A percentile compares a stretch with the other conserved stretches of the same genome.
phyloP scores from a whole-genome alignment of 2,113 vertebrate species.

The Myotis lucifugus region DNA sequence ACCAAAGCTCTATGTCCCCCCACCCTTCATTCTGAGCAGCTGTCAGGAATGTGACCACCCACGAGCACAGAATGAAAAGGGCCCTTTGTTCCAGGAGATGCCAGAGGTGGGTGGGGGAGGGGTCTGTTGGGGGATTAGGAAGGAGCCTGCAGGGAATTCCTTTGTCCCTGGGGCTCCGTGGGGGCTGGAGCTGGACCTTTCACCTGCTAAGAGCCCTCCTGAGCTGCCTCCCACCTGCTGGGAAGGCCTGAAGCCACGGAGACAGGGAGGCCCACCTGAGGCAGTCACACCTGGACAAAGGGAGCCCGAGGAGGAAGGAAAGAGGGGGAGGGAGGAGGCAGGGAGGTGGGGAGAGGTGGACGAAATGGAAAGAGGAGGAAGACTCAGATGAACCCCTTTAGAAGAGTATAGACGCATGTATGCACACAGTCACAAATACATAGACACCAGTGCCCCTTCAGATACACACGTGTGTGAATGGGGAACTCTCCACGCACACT shows the following conservation, averaged over 20 bases:
- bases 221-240: slow-evolving; percentile 61
- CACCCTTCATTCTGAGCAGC: slow-evolving; percentile 29
- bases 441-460: not conserved
- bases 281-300: not conserved
- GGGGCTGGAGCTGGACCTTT: slow-evolving; percentile 43
- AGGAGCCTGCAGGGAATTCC: slow-evolving; percentile 61
- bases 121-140: slow-evolving; percentile 42
- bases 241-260: not conserved
- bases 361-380: not conserved
- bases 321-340: not conserved
- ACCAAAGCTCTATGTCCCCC: not conserved
- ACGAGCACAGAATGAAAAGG: not conserved
- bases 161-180: slow-evolving; percentile 49
- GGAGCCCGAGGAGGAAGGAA: not conserved
- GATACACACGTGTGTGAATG: too few relatives aligned
- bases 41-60: slow-evolving; percentile 60
- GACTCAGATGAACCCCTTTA: fast-evolving
- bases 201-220: slow-evolving; percentile 57
- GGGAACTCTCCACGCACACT: fast-evolving
- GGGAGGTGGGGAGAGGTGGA: fast-evolving
- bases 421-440: not conserved
- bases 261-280: slow-evolving; percentile 6
- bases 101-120: slow-evolving; percentile 50
- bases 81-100: slow-evolving; percentile 59
- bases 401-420: not conserved